Evolutionary conservation across 23 tunicate genomes (phyloP), one percentile per base, ranked within the genome.

Genomic region (Styela plicata): DNA sequence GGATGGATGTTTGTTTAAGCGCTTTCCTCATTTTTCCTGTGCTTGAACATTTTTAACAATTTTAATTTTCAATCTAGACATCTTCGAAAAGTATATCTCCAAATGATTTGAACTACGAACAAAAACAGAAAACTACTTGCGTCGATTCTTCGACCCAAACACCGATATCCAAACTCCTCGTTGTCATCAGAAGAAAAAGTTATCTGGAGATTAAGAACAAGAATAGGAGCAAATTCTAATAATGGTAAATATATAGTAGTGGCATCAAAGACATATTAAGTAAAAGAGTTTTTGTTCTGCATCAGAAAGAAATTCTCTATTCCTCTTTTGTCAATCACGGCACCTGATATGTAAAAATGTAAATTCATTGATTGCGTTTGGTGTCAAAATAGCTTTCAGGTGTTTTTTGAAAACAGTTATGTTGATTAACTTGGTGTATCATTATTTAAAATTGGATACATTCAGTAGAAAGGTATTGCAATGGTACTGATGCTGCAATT

Each of bases 121-220:
- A 34, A 31, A 71, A 32, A 36, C 16, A 34, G 3, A 71, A 34
- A 32, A 17, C 37, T 18, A 76, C 65, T 24, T 76, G 66, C 21
- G 81, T 76, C 20, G 97, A 91, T 52, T 91, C 97, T 3, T 91
- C 90, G 24, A 91, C 97, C 25, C 97, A 91, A 83, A 91, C 97
- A 5, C 82, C 70, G 24, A 33, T 63, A 37, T 76, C 81, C n/a
- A 2, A 83, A 79, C 28, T 64, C 84, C 5, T 70, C 37, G 24
- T 63, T 77, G 16, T 57, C 74, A 16, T 86, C 86, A 5, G 97
- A 91, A 63, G 97, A 91, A 34, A 91, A 91, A 64, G 97, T 91
- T 52, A 91, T 91, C 36, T 91, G 97, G 97, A 71, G 97, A 61
- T 34, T 91, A 63, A 77, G 97, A 77, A 69, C 97, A 26, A 78